Evolutionary conservation across 2,113 vertebrate genomes (phyloP).

Genomic region (Laterallus jamaicensis): DNA sequence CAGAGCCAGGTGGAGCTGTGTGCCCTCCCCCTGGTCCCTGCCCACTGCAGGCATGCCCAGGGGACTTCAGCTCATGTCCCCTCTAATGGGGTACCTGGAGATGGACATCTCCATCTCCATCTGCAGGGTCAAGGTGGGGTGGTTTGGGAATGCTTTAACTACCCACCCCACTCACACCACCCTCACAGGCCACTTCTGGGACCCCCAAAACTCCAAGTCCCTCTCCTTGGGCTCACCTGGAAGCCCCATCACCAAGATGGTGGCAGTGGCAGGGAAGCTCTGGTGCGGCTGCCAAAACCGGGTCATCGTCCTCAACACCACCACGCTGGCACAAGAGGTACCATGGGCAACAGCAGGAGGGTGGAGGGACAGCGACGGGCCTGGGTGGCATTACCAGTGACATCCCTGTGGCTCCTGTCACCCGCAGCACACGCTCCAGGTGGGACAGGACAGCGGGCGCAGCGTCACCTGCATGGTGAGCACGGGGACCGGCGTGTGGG

Average conservation of each 20-base stretch:
- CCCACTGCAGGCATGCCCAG: accelerated
- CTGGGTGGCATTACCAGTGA: accelerated
- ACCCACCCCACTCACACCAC: not conserved
- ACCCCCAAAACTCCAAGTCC: conserved; percentile 91
- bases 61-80: not conserved
- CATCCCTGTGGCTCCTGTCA: not conserved
- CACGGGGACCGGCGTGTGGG: conserved; percentile 89
- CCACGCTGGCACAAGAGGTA: conserved; percentile 90
- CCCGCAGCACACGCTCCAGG: conserved; percentile 86
- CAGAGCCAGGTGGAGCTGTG: not conserved
- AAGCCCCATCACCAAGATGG: conserved; percentile 95
- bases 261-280: conserved; percentile 88
- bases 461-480: conserved; percentile 94
- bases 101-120: not conserved
- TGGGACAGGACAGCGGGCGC: conserved; percentile 89
- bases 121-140: accelerated
- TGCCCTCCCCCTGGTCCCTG: not conserved
- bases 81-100: not conserved
- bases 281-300: conserved; percentile 97
- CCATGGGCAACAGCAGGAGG: accelerated
- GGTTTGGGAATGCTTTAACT: accelerated
- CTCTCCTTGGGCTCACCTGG: conserved; percentile 86
- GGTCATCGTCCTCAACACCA: conserved; percentile 87
- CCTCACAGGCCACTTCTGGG: conserved; percentile 93
- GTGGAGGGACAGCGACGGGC: accelerated